Evolutionary conservation across 2,797 vertebrate species (phyloP).

Genomic region (Gallirallus australis): DNA sequence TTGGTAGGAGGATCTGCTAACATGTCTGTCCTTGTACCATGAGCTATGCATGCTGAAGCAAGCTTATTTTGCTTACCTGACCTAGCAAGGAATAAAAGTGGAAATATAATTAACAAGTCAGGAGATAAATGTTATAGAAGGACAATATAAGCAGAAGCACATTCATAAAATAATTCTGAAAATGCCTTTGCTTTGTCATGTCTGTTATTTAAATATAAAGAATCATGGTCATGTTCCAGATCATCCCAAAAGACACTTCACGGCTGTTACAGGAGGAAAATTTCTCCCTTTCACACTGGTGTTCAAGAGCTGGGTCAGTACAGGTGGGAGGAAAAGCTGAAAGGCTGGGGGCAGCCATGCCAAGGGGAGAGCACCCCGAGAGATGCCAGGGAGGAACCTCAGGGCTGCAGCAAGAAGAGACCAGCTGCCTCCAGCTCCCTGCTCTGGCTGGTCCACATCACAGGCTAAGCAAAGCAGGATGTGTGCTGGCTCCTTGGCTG

Average conservation of each 20-base stretch:
- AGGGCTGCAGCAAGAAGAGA: neutral
- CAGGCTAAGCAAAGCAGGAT: neutral
- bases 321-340: neutral
- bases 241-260: neutral
- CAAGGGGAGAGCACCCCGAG: neutral
- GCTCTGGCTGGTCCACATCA: accelerated
- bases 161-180: neutral
- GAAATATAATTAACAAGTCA: neutral
- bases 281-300: neutral
- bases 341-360: neutral
- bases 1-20: neutral
- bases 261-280: neutral
- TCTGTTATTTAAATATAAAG: neutral
- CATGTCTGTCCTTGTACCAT: neutral
- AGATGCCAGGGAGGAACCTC: neutral
- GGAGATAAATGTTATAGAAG: neutral
- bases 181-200: neutral
- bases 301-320: neutral
- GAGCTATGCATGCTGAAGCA: neutral
- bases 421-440: neutral
- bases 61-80: neutral
- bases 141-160: neutral
- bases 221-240: neutral
- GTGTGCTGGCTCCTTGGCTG: neutral
- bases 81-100: neutral